Conservation (phyloP, 2,113 vertebrate species). For the Perccottus glenii region DNA sequence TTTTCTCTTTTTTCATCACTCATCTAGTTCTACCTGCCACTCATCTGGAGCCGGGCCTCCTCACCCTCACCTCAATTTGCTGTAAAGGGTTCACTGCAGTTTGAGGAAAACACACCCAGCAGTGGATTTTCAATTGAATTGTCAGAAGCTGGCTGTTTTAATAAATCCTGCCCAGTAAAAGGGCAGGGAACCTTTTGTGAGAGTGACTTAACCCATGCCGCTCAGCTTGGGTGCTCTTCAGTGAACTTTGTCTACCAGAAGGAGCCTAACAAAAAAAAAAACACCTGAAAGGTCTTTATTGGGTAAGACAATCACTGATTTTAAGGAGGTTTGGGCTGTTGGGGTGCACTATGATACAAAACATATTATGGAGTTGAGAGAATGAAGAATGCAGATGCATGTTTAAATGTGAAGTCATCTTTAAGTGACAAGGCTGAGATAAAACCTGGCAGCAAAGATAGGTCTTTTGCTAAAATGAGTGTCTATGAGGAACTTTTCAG, state of each 20-base stretch:
- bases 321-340: background rate
- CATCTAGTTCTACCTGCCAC: constrained; percentile 59
- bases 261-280: constrained; percentile 47
- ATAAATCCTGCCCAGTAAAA: constrained; percentile 76
- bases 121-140: constrained; percentile 73
- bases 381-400: no score
- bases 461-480: no score
- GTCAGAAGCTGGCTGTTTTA: constrained; percentile 73
- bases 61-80: constrained; percentile 22
- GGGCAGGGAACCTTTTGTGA: constrained; percentile 67
- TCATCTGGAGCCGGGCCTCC: constrained; percentile 38
- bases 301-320: constrained; percentile 15
- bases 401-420: no score
- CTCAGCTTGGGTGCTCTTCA: constrained; percentile 35
- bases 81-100: constrained; percentile 66
- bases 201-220: constrained; percentile 63
- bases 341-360: background rate
- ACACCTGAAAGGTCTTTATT: constrained; percentile 33
- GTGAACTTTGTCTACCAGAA: constrained; percentile 51
- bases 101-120: constrained; percentile 70
- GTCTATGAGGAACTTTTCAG: no score
- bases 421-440: no score
- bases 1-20: constrained; percentile 15
- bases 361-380: constrained; percentile 8
- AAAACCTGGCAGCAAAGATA: no score